These are phyloP conservation scores for Gadopsis bispinosus DNA, from an alignment of 2,797 vertebrate species.

Conservation along the genomic window DNA sequence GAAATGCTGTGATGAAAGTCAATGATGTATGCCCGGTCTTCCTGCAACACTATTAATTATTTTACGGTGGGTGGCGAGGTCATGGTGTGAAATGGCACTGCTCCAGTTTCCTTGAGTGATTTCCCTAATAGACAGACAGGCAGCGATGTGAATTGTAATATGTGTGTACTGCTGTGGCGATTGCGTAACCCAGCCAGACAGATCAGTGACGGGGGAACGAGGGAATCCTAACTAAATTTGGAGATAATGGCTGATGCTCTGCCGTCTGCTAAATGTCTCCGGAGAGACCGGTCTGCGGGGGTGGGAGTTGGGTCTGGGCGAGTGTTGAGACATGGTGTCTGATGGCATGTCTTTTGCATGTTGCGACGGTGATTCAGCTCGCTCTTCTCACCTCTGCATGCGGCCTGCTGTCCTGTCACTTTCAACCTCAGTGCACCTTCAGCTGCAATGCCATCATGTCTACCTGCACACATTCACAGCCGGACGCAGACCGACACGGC, in stretches of 20 bases:
- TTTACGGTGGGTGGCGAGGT: conserved; percentile 66
- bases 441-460: conserved; percentile 23
- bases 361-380: conserved; percentile 77
- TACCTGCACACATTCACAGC: conserved; percentile 25
- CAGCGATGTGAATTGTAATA: conserved; percentile 38
- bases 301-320: conserved; percentile 21
- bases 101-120: conserved; percentile 59
- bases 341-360: conserved; percentile 57
- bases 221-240: conserved; percentile 70
- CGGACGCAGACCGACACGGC: conserved; percentile 47
- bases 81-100: conserved; percentile 53
- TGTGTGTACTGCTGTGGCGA: conserved; percentile 18
- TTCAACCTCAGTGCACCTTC: conserved; percentile 16
- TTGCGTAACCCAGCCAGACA: conserved; percentile 53
- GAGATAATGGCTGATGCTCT: conserved; percentile 74
- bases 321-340: conserved; percentile 22
- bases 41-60: conserved; percentile 63
- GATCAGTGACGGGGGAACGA: conserved; percentile 45
- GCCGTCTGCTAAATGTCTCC: conserved; percentile 60
- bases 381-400: conserved; percentile 76
- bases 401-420: conserved; percentile 46
- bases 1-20: conserved; percentile 50
- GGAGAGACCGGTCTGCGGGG: conserved; percentile 20
- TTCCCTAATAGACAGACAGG: conserved; percentile 58
- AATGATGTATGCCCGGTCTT: conserved; percentile 55